Evolutionary conservation across 2,113 vertebrate species (phyloP).

Genomic region (Nothocercus julius): DNA sequence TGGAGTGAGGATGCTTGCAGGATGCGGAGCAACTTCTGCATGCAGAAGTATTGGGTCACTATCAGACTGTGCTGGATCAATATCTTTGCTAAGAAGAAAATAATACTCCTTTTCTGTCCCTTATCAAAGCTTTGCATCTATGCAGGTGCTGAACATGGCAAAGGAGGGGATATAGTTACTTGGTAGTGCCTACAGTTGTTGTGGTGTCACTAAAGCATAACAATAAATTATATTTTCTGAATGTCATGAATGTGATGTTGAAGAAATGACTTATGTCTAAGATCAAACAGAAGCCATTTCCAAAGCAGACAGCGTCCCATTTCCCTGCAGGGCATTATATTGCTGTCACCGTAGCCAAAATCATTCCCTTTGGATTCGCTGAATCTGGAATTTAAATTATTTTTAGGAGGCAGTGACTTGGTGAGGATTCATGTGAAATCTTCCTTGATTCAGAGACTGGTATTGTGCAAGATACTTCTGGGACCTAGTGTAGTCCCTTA

Average conservation of each 20-base stretch:
- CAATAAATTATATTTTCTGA: slow-evolving; percentile 31
- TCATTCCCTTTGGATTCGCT: not conserved
- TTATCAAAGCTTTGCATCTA: not conserved
- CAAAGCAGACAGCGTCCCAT: not conserved
- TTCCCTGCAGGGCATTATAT: not conserved
- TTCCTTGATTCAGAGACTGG: slow-evolving; percentile 7
- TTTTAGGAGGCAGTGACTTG: not conserved
- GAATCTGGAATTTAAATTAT: not conserved
- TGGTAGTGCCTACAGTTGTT: not conserved
- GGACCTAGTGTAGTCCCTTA: slow-evolving; percentile 52
- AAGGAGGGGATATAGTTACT: not conserved
- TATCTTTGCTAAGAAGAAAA: not conserved
- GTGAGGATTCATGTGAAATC: slow-evolving; percentile 5
- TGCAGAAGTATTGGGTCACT: not conserved
- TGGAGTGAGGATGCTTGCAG: not conserved
- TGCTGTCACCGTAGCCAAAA: not conserved
- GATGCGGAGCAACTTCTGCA: not conserved
- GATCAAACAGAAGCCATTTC: slow-evolving; percentile 10
- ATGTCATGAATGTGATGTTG: slow-evolving; percentile 6
- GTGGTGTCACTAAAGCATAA: not conserved
- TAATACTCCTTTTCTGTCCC: not conserved
- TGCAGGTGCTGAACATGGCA: not conserved
- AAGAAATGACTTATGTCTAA: not conserved
- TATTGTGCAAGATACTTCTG: slow-evolving; percentile 31
- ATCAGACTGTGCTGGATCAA: not conserved